These are phyloP conservation scores for Ennomos erosarius DNA, from an alignment of 2,888 invertebrate species.

Conservation along the genomic window DNA sequence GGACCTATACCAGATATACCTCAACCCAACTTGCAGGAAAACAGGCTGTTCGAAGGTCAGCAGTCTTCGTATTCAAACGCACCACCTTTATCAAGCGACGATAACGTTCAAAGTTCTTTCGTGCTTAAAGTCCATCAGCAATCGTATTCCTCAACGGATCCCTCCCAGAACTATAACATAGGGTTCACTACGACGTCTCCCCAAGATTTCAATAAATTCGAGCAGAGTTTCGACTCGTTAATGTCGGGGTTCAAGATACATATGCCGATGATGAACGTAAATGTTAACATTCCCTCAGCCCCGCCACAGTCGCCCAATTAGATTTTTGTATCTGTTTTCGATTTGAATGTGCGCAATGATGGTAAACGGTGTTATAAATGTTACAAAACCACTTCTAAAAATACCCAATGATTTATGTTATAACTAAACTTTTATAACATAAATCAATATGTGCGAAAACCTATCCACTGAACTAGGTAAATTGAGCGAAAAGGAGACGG, in stretches of 20 bases:
- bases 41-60: neutral
- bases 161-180: constrained; percentile 30
- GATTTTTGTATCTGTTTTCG: no score
- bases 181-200: constrained; percentile 31
- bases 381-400: no score
- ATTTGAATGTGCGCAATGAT: no score
- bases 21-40: neutral
- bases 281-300: constrained; percentile 7
- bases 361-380: no score
- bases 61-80: constrained; percentile 13
- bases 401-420: no score
- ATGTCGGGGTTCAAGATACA: constrained; percentile 6
- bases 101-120: constrained; percentile 5
- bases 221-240: neutral
- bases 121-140: constrained; percentile 11
- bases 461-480: no score
- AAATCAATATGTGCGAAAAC: no score
- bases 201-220: neutral
- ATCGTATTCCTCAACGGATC: constrained; percentile 20
- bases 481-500: no score
- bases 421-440: no score
- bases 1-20: constrained; percentile 51
- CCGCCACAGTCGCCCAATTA: neutral
- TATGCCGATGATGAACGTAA: constrained; percentile 1
- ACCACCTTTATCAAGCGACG: neutral